Percentiles rank a stretch among this genome's conserved stretches.
These are phyloP conservation scores for Taenioides sp. DNA, from an alignment of 2,797 vertebrate genomes.

Conservation along the genomic window DNA sequence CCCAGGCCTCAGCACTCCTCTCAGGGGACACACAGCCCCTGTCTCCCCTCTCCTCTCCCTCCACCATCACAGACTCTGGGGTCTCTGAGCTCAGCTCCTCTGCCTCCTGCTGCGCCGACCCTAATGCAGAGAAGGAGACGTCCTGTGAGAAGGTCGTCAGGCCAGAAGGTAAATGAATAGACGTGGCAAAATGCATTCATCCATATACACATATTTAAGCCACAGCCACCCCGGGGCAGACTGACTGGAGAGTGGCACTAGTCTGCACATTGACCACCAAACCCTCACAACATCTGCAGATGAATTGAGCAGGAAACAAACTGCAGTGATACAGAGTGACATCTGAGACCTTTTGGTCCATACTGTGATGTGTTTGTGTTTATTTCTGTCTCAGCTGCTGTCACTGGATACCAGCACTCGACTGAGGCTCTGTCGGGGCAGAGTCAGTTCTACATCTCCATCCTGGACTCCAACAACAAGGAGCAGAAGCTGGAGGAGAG, in stretches of 20 bases:
- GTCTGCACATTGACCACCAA: too few relatives aligned
- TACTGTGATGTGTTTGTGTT: not conserved
- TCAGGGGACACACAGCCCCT: slow-evolving; percentile 61
- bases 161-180: slow-evolving; percentile 86
- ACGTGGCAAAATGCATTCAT: too few relatives aligned
- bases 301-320: too few relatives aligned
- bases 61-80: slow-evolving; percentile 79
- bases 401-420: slow-evolving; percentile 93
- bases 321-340: too few relatives aligned
- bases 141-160: slow-evolving; percentile 87
- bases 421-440: slow-evolving; percentile 79
- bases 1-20: slow-evolving; percentile 49
- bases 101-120: slow-evolving; percentile 74
- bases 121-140: slow-evolving; percentile 85
- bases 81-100: slow-evolving; percentile 81
- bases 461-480: slow-evolving; percentile 85
- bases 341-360: too few relatives aligned
- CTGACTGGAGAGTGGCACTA: too few relatives aligned
- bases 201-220: too few relatives aligned
- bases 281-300: too few relatives aligned
- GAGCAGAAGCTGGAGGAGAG: slow-evolving; percentile 93
- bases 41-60: slow-evolving; percentile 62
- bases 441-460: slow-evolving; percentile 89
- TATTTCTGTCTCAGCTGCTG: slow-evolving; percentile 80
- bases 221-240: too few relatives aligned